A percentile compares a stretch with the other conserved stretches of the same genome.
phyloP scores from a whole-genome alignment of 2,888 invertebrate genomes.

The Cotesia congregata region DNA sequence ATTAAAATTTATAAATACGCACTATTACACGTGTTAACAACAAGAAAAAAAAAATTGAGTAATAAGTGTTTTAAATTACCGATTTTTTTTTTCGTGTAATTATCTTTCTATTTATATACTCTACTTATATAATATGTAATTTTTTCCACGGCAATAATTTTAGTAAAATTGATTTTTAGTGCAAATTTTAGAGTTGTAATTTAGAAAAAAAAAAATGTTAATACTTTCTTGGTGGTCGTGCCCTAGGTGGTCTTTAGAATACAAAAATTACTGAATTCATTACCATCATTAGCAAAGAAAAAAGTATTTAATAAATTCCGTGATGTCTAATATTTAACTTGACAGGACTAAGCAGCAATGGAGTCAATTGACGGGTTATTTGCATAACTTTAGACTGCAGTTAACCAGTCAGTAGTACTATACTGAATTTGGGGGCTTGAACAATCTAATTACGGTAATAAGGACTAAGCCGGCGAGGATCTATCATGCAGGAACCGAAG shows the following conservation, averaged over 20 bases:
- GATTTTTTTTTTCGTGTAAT: too few relatives aligned
- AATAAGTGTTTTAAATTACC: not conserved
- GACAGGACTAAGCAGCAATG: not conserved
- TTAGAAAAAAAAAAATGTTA: not conserved
- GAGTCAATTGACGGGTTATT: not conserved
- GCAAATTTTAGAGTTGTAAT: not conserved
- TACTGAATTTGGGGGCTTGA: too few relatives aligned
- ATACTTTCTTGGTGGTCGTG: not conserved
- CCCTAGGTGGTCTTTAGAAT: not conserved
- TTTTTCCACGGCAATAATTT: not conserved
- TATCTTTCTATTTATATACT: too few relatives aligned
- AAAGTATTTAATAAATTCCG: not conserved
- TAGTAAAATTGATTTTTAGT: not conserved
- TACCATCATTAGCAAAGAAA: not conserved
- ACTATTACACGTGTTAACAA: not conserved
- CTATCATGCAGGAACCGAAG: not conserved
- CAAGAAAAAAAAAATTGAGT: not conserved
- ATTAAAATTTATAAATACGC: not conserved
- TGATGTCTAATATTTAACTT: not conserved
- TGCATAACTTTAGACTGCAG: not conserved
- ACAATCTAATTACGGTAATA: too few relatives aligned
- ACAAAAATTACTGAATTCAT: not conserved
- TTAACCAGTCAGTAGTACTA: too few relatives aligned
- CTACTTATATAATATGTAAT: too few relatives aligned
- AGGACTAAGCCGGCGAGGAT: too few relatives aligned